Evolutionary conservation across 2,113 vertebrate genomes (phyloP), one percentile per base, ranked within the genome.

Genomic region (Fulica atra): DNA sequence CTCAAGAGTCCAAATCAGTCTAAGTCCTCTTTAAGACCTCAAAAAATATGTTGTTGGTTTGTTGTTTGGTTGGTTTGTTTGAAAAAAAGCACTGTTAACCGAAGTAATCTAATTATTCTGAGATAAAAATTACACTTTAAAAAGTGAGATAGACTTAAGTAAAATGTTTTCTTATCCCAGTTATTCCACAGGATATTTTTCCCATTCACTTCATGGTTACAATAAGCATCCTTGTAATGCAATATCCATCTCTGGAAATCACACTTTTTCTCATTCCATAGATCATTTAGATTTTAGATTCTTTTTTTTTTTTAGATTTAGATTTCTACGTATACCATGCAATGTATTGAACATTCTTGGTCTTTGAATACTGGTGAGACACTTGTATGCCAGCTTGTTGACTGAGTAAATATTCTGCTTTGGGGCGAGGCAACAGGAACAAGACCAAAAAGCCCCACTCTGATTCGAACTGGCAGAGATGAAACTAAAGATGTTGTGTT

Each of bases 321-420:
- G 56, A 19, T 70, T 79, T 76, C 76, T 48, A 6, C 17, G 4
- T 36, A 26, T 24, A 29, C n/a, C 0, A 0, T 54, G 19, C 31
- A 50, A 61, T 0, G 0, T 38, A 29, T 5, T 17, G 17, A 59
- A 11, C 3, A 2, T 68, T 74, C 11, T 31, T 48, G 17, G 35
- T 31, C 26, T 81, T 80, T 65, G 54, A 72, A 19, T 65, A 11
- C 56, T 17, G 23, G 16, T 29, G 50, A 94, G 51, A 54, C 1
- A 0, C 56, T 64, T 28, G 6, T 77, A 10, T 56, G 40, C 31
- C 54, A 44, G 9, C 26, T 60, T n/a, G 7, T 42, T 53, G 77
- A 54, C 9, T 6, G 24, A 57, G 26, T 82, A 48, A 5, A 2
- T 71, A 2, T 88, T 88, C 48, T 76, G 63, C 70, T 92, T 36